Evolutionary conservation across 2,113 vertebrate species (phyloP).

Genomic region (Ictidomys tridecemlineatus): DNA sequence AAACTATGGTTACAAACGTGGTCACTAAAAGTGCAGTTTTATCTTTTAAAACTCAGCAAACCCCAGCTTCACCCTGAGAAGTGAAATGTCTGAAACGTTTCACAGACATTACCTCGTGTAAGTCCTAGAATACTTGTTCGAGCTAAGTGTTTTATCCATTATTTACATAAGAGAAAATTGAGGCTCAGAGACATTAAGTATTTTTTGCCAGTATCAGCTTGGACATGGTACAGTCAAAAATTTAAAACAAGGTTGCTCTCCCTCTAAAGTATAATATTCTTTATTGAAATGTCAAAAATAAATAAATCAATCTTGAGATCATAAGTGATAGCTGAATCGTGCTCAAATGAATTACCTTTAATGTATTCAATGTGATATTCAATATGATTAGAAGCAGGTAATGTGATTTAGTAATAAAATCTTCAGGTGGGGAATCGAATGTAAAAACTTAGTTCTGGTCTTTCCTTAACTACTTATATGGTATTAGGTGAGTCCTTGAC

Average conservation of each 20-base stretch:
- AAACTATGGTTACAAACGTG: neutral
- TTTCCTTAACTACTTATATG: neutral
- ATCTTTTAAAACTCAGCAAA: slow-evolving; percentile 13
- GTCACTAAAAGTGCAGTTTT: neutral
- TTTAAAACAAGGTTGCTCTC: neutral
- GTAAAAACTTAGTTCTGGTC: neutral
- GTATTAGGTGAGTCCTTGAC: neutral
- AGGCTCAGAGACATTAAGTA: neutral
- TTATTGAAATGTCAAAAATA: neutral
- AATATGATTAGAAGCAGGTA: slow-evolving; percentile 31
- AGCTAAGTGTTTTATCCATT: neutral
- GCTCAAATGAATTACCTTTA: slow-evolving; percentile 5
- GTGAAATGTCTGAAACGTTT: neutral
- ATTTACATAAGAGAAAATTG: neutral
- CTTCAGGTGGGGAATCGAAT: neutral
- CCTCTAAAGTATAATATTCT: neutral
- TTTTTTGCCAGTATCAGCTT: neutral
- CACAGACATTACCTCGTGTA: neutral
- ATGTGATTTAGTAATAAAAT: neutral
- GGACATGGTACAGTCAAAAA: neutral
- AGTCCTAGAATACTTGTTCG: neutral
- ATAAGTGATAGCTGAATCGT: neutral
- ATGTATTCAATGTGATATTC: slow-evolving; percentile 27
- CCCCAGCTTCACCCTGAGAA: neutral
- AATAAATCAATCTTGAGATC: neutral